Evolutionary conservation across 2,888 invertebrate species (phyloP).

Genomic region (Cistogaster globosa): DNA sequence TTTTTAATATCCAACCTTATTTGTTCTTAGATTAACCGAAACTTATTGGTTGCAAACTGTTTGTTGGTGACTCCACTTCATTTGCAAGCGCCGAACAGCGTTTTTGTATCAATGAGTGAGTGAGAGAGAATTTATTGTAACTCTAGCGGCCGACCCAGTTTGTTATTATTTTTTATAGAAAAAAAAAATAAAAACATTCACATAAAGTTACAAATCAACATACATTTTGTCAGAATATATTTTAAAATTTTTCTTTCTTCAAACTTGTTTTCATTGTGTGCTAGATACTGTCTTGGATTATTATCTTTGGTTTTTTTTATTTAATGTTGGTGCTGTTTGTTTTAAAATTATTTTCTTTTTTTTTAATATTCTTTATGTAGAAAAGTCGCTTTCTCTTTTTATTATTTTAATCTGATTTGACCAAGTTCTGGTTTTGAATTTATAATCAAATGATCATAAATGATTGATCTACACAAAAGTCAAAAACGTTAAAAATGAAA

Average conservation of each 20-base stretch:
- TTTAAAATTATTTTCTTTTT: conserved; percentile 44
- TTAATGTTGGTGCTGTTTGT: conserved; percentile 51
- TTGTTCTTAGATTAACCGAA: not conserved
- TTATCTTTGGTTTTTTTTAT: conserved; percentile 27
- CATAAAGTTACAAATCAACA: not conserved
- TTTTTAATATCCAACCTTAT: not conserved
- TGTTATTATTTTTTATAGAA: conserved; percentile 47
- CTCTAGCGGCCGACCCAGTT: conserved; percentile 69
- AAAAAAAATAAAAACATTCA: conserved; percentile 23
- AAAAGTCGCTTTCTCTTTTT: conserved; percentile 72
- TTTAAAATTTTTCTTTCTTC: conserved; percentile 53
- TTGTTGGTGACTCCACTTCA: not conserved
- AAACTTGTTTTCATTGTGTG: conserved; percentile 69
- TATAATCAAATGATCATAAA: conserved; percentile 57
- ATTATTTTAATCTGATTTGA: conserved; percentile 67
- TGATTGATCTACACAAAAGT: conserved; percentile 62
- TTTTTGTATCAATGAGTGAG: no score
- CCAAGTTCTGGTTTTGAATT: conserved; percentile 70
- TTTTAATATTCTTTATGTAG: conserved; percentile 69
- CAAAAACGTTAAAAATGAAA: conserved; percentile 37
- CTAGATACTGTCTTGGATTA: conserved; percentile 49
- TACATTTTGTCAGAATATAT: not conserved
- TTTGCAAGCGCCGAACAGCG: conserved; percentile 16
- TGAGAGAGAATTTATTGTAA: conserved; percentile 30
- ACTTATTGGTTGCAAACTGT: conserved; percentile 27